Conservation (phyloP, 2,797 vertebrate genomes). For the Darevskia nairensis region DNA sequence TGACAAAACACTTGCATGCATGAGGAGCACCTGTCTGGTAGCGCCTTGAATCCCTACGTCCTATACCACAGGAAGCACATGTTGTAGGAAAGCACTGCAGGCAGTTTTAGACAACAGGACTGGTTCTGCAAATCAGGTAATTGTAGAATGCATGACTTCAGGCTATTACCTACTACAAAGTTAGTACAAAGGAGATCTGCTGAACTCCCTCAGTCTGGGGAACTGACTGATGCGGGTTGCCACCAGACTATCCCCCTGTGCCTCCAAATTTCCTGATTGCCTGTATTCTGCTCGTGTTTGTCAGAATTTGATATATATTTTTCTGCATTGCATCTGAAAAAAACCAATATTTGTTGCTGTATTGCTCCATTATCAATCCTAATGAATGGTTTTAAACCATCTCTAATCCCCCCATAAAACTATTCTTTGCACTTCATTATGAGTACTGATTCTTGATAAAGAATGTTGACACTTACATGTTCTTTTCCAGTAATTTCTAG, state of each 20-base stretch:
- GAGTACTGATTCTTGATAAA: background rate
- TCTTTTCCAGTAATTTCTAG: background rate
- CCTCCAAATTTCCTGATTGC: constrained; percentile 20
- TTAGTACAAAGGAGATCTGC: background rate
- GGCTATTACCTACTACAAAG: background rate
- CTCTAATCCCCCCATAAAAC: background rate
- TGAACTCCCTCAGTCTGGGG: constrained; percentile 27
- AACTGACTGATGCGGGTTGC: background rate
- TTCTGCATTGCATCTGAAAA: too few species aligned
- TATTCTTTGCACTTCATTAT: background rate
- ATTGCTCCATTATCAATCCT: background rate
- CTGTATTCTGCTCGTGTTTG: background rate
- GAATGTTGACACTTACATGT: background rate
- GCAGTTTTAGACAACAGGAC: background rate
- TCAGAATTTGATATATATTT: too few species aligned
- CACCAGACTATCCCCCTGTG: constrained; percentile 6
- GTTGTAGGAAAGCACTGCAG: background rate
- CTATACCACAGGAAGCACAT: too few species aligned
- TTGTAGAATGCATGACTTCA: background rate
- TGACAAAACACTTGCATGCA: too few species aligned
- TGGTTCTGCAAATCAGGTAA: background rate
- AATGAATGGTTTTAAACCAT: background rate
- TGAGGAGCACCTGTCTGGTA: too few species aligned
- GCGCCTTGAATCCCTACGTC: too few species aligned
- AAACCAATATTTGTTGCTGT: too few species aligned